Conservation (phyloP, 1,140 invertebrate genomes). For the Pseudomyrmex flavicornis region DNA sequence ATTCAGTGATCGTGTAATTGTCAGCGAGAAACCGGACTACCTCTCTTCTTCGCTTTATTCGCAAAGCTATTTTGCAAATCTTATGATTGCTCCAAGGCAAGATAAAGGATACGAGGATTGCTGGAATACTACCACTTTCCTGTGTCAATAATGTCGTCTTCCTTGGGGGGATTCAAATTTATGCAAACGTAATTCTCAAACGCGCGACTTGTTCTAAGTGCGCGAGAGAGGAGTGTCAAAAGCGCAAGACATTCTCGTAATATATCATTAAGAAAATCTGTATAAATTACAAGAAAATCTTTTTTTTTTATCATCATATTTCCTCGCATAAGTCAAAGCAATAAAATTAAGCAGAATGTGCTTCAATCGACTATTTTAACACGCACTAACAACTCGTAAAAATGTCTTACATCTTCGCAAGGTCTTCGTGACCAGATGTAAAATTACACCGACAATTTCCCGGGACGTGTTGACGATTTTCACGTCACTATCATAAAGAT, state of each 20-base stretch:
- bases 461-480: conserved; percentile 23
- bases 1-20: conserved; percentile 75
- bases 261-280: background rate
- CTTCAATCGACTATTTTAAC: background rate
- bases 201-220: background rate
- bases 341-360: conserved; percentile 17
- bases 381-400: background rate
- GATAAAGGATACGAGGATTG: background rate
- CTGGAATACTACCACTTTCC: background rate
- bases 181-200: conserved; percentile 40
- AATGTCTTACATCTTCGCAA: conserved; percentile 8
- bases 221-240: background rate
- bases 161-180: conserved; percentile 40
- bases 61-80: conserved; percentile 26
- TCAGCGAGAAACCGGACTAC: conserved; percentile 65
- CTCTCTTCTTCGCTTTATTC: conserved; percentile 32
- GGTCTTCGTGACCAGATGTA: background rate
- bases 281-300: conserved; percentile 3
- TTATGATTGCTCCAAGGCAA: conserved; percentile 29
- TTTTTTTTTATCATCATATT: background rate
- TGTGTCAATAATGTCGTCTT: conserved; percentile 34
- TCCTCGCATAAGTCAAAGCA: background rate
- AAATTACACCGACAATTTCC: conserved; percentile 30
- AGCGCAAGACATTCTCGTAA: conserved; percentile 17
- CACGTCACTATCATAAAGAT: conserved; percentile 35